A percentile compares a stretch with the other conserved stretches of the same genome.
Evolutionary conservation across 2,797 vertebrate genomes (phyloP).

Genomic region (Anguilla megastoma): DNA sequence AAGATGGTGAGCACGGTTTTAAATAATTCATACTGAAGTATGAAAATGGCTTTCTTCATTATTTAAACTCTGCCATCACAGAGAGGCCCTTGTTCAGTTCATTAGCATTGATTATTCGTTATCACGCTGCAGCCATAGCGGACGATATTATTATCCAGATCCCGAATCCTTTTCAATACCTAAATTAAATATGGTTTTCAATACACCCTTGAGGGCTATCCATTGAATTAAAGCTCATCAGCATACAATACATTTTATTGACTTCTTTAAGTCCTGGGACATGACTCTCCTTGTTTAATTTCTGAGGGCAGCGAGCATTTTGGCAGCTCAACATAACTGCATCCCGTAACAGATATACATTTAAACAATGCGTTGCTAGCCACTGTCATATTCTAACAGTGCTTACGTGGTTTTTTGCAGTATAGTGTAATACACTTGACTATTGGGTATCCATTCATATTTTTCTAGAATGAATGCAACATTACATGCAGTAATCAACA

Average conservation of each 20-base stretch:
- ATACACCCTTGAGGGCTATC: slow-evolving; percentile 23
- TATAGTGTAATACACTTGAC: no score
- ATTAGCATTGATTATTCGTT: slow-evolving; percentile 33
- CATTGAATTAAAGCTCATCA: slow-evolving; percentile 32
- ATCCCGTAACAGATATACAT: background rate
- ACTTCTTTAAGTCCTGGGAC: slow-evolving; percentile 23
- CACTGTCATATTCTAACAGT: no score
- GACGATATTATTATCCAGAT: slow-evolving; percentile 32
- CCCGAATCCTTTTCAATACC: slow-evolving; percentile 21
- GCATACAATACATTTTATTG: slow-evolving; percentile 20
- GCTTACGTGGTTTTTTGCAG: no score
- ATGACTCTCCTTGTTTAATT: slow-evolving; percentile 22
- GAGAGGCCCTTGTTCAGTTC: slow-evolving; percentile 29
- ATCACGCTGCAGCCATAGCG: slow-evolving; percentile 13
- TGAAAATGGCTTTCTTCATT: slow-evolving; percentile 31
- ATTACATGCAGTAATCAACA: no score
- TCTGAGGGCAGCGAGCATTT: background rate
- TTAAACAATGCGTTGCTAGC: background rate
- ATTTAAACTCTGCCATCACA: slow-evolving; percentile 24
- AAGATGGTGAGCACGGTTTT: background rate
- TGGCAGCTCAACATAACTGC: background rate
- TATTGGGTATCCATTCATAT: no score
- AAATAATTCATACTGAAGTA: slow-evolving; percentile 32
- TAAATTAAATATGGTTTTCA: slow-evolving; percentile 31
- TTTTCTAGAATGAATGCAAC: no score